A percentile compares a stretch with the other conserved stretches of the same genome.
Evolutionary conservation across 2,888 invertebrate genomes (phyloP).

Genomic region (Drosophila rubida): DNA sequence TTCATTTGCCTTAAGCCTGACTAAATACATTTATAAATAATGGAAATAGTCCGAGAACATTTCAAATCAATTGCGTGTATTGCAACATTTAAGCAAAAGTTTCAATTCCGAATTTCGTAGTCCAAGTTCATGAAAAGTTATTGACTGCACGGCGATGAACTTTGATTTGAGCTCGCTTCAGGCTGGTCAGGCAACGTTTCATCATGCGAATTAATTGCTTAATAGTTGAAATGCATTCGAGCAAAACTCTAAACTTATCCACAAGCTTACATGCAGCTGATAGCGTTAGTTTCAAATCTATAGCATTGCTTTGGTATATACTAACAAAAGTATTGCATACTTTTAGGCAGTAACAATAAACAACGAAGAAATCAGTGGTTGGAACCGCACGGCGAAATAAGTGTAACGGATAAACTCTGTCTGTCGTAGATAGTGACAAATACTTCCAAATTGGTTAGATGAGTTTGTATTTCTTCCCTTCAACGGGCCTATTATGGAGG

Average conservation of each 20-base stretch:
- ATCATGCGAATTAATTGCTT: not conserved
- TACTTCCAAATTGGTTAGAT: too few relatives aligned
- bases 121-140: not conserved
- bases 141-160: not conserved
- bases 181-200: not conserved
- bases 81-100: not conserved
- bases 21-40: too few relatives aligned
- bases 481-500: too few relatives aligned
- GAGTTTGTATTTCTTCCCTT: too few relatives aligned
- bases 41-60: too few relatives aligned
- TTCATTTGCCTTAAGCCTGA: not conserved
- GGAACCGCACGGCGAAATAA: too few relatives aligned
- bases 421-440: too few relatives aligned
- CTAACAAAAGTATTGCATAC: conserved; percentile 21
- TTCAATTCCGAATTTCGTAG: too few relatives aligned
- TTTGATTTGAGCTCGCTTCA: not conserved
- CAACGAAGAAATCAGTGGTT: too few relatives aligned
- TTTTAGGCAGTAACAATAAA: conserved; percentile 16
- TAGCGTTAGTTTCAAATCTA: not conserved
- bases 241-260: not conserved
- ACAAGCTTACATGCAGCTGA: not conserved
- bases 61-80: too few relatives aligned
- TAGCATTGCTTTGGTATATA: not conserved
- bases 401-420: too few relatives aligned
- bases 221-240: not conserved